These are phyloP conservation scores for Actinia tenebrosa DNA, from an alignment of 64 coral and sea anemone species.

Conservation along the genomic window DNA sequence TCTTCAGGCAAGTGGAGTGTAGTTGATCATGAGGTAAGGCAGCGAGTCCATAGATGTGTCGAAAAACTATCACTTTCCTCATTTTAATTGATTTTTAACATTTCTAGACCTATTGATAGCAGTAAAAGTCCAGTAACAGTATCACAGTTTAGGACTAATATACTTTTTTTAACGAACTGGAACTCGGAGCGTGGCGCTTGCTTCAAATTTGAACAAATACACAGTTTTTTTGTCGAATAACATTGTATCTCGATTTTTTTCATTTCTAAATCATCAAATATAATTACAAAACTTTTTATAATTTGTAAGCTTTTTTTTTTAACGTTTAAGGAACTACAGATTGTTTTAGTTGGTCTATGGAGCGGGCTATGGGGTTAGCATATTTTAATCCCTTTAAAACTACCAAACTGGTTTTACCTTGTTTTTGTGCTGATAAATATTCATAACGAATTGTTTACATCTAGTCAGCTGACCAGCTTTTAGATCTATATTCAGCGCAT, in stretches of 20 bases:
- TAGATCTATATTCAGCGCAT: neutral
- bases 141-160: no score
- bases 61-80: neutral
- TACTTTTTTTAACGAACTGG: no score
- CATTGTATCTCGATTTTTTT: no score
- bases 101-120: no score
- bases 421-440: slow-evolving; percentile 4
- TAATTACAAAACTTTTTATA: neutral
- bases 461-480: neutral
- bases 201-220: no score
- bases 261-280: no score
- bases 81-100: neutral
- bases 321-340: neutral
- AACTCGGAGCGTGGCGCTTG: no score
- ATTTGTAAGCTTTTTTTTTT: neutral
- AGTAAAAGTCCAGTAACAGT: no score
- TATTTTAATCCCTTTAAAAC: neutral
- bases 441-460: slow-evolving; percentile 19
- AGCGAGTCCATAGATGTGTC: neutral
- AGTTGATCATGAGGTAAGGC: slow-evolving; percentile 81
- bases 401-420: neutral
- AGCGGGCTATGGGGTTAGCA: neutral
- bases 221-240: no score
- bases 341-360: neutral
- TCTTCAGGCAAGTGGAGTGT: slow-evolving; percentile 70